Conservation (phyloP, 2,888 invertebrate genomes). For the Leucozona laternaria region DNA sequence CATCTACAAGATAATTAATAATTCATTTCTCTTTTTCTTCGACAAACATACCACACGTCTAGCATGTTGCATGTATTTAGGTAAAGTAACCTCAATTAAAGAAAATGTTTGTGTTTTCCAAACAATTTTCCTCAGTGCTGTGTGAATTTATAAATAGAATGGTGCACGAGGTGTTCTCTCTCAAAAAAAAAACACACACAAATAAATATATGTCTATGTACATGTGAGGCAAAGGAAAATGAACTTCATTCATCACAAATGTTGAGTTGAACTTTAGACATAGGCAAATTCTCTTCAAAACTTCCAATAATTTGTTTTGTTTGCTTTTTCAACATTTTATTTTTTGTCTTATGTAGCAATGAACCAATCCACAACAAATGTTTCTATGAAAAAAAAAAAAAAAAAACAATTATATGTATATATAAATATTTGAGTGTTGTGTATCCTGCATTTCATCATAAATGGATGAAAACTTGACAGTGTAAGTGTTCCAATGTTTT, state of each 20-base stretch:
- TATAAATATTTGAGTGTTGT: constrained; percentile 12
- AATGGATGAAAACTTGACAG: constrained; percentile 22
- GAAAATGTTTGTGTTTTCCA: constrained; percentile 49
- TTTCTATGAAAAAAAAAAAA: neutral
- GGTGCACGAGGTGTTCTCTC: constrained; percentile 34
- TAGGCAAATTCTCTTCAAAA: constrained; percentile 13
- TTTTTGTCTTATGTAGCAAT: neutral
- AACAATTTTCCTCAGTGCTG: constrained; percentile 37
- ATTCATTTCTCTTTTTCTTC: constrained; percentile 30
- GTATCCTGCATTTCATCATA: constrained; percentile 29
- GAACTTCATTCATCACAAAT: constrained; percentile 24
- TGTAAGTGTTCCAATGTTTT: constrained; percentile 11
- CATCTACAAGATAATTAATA: constrained; percentile 36
- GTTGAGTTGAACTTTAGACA: neutral
- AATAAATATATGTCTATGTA: neutral
- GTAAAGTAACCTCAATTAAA: constrained; percentile 65
- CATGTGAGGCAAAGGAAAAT: constrained; percentile 9
- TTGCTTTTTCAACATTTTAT: neutral
- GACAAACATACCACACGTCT: constrained; percentile 28
- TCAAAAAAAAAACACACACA: neutral
- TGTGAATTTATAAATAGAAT: constrained; percentile 46
- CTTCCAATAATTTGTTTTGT: constrained; percentile 12
- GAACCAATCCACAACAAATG: neutral
- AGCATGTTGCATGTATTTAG: constrained; percentile 45
- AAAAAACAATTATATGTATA: too few relatives aligned